phyloP scores from a whole-genome alignment of 2,888 invertebrate species.

The Gastracanthus pulcherrimus region DNA sequence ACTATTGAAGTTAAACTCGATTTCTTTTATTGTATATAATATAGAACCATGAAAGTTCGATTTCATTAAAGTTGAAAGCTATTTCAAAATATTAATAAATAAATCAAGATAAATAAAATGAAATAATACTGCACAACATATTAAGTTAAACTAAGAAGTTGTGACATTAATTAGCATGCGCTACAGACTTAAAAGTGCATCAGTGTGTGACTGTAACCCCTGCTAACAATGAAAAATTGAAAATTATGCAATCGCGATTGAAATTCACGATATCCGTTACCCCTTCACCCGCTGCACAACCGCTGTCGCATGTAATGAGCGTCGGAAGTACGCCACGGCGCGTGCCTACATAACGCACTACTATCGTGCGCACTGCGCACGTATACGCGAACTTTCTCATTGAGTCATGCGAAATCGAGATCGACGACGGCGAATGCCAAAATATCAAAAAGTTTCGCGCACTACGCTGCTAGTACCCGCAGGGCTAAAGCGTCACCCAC shows the following conservation, averaged over 20 bases:
- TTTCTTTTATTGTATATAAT: too few relatives aligned
- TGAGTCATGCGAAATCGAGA: constrained; percentile 6
- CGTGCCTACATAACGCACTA: neutral
- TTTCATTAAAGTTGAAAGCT: too few relatives aligned
- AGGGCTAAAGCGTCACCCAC: neutral
- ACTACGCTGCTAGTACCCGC: neutral
- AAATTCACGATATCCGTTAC: neutral
- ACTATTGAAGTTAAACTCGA: too few relatives aligned
- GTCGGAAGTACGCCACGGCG: neutral
- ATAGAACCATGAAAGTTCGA: too few relatives aligned
- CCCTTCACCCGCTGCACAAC: neutral
- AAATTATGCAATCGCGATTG: neutral
- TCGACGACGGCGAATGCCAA: neutral
- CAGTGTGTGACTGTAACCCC: neutral
- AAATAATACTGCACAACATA: too few relatives aligned
- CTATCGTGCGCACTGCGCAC: too few relatives aligned
- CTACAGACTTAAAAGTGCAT: neutral
- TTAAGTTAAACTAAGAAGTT: too few relatives aligned
- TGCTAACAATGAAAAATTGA: neutral
- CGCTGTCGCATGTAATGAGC: neutral
- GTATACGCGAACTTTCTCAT: constrained; percentile 1
- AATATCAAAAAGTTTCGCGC: neutral
- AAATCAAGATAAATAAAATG: too few relatives aligned
- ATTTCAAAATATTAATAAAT: too few relatives aligned
- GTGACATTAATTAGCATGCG: neutral